phyloP scores from a whole-genome alignment of 2,888 invertebrate genomes.

The Drosophila dives region DNA sequence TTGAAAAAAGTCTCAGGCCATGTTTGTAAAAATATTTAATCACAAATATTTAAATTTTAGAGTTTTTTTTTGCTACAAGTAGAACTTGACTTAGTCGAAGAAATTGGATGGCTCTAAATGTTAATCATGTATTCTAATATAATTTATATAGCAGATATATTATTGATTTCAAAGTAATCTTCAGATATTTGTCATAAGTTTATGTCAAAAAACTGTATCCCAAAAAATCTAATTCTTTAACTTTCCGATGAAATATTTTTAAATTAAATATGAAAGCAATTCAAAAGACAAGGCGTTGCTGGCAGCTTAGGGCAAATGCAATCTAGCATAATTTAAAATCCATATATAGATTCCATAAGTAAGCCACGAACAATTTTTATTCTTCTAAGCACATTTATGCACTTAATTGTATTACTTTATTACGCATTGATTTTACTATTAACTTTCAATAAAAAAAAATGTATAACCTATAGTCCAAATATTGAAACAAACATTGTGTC shows the following conservation, averaged over 20 bases:
- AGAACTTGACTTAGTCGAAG: neutral
- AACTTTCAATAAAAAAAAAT: no score
- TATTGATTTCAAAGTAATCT: neutral
- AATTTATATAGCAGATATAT: neutral
- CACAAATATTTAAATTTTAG: neutral
- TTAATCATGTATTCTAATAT: neutral
- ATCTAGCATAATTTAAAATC: no score
- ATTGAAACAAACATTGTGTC: neutral
- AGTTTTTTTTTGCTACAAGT: neutral
- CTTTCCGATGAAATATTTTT: no score
- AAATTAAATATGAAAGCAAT: no score
- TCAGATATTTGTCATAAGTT: neutral
- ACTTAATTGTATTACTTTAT: no score
- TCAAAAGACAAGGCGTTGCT: no score
- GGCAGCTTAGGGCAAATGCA: no score
- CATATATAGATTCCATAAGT: no score
- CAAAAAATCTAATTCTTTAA: neutral
- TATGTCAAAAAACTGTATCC: neutral
- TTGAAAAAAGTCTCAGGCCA: constrained; percentile 6
- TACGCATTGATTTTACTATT: no score
- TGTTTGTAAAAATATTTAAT: neutral
- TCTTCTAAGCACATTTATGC: no score
- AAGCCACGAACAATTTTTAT: no score
- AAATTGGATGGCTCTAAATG: neutral
- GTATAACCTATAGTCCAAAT: neutral